Evolutionary conservation across 1,140 invertebrate genomes (phyloP), one percentile per base, ranked within the genome.

Genomic region (Eueides isabella): DNA sequence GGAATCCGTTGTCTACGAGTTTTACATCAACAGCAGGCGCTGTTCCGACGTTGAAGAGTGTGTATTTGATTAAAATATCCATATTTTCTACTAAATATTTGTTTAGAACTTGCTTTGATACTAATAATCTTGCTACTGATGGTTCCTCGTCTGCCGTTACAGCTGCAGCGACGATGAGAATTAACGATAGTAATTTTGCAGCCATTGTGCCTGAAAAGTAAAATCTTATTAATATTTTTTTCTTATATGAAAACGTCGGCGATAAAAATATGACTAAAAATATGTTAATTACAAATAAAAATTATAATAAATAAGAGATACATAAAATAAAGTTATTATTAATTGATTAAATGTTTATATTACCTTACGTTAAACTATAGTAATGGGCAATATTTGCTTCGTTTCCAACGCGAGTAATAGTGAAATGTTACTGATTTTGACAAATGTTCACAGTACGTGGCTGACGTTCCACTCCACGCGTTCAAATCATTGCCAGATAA

Each of bases 1-100:
- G 97, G 93, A 99, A 99, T 69, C 97, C 97, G 71, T 96, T 96
- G 87, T 99, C 98, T 48, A 95, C 96, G 44, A 99, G 94, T 83
- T 97, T 95, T 14, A 99, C 97, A 93, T 98, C 96, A 23, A 97
- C 95, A 29, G 98, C 98, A 78, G 98, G 96, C 76, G 97, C 97
- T 71, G 95, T 96, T 33, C 97, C 97, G 76, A 98, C 95, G 89
- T 98, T 98, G 88, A 96, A 97, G 63, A 98, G 93, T 23, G 97
- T 97, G 82, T 98, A 98, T 94, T 99, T 98, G 48, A 99, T 96
- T 80, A 99, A 95, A 81, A 99, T 96, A 91, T 99, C 99, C 96
- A 98, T 98, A 86, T 97, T 97, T 95, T 99, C 98, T n/a, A 99
- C 98, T 67, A 99, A 94, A 90, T 99, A 99, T 94, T 97, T 98